A percentile compares a stretch with the other conserved stretches of the same genome.
These are phyloP conservation scores for Pipistrellus nathusii DNA, from an alignment of 2,797 vertebrate genomes.

Conservation along the genomic window DNA sequence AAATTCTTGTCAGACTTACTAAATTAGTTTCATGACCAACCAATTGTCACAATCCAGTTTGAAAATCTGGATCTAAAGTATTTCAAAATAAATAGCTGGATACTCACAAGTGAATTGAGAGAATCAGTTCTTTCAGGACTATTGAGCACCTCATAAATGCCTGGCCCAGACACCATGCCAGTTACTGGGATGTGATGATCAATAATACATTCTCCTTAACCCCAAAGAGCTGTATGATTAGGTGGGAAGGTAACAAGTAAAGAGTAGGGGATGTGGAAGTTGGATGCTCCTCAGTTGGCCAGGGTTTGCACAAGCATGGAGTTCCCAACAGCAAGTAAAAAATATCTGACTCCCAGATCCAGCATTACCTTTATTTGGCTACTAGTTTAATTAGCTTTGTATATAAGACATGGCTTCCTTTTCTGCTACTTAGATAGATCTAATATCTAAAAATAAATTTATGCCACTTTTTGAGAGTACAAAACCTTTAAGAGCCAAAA, in stretches of 20 bases:
- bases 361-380: not conserved
- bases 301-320: not conserved
- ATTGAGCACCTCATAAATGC: not conserved
- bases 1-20: slow-evolving; percentile 11
- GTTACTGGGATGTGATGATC: not conserved
- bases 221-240: not conserved
- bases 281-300: not conserved
- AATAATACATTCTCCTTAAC: not conserved
- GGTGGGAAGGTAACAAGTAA: not conserved
- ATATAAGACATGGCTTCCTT: not conserved
- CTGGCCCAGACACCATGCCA: not conserved
- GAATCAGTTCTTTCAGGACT: slow-evolving; percentile 22
- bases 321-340: not conserved
- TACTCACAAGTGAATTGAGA: not conserved
- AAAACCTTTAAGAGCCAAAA: not conserved
- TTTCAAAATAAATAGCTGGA: slow-evolving; percentile 51
- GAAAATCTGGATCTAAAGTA: not conserved
- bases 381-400: slow-evolving; percentile 49
- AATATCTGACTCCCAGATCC: not conserved
- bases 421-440: slow-evolving; percentile 23
- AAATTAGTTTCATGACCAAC: slow-evolving; percentile 6
- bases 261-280: too few relatives aligned
- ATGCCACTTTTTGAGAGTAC: slow-evolving; percentile 39
- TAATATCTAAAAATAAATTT: not conserved
- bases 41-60: slow-evolving; percentile 5